These are phyloP conservation scores for Lophura nycthemera DNA, from an alignment of 2,113 vertebrate genomes.

Conservation along the genomic window DNA sequence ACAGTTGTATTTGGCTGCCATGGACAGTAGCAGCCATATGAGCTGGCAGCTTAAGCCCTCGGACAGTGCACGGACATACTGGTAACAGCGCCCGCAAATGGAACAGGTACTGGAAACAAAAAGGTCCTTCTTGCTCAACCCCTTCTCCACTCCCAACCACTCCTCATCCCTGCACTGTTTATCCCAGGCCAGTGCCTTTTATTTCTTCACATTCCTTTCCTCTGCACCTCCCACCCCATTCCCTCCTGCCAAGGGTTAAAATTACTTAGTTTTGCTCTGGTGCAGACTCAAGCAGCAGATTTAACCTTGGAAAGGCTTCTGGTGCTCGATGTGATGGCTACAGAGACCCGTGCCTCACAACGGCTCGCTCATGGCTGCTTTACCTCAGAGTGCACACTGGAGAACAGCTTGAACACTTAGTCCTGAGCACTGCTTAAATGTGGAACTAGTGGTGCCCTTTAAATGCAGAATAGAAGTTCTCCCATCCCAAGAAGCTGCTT, in stretches of 20 bases:
- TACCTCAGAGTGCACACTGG: background rate
- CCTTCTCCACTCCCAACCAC: slow-evolving; percentile 56
- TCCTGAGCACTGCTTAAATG: background rate
- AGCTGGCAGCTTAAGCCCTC: slow-evolving; percentile 97
- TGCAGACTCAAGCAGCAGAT: slow-evolving; percentile 6
- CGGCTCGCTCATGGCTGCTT: background rate
- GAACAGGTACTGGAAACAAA: slow-evolving; percentile 88
- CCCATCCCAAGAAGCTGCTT: background rate
- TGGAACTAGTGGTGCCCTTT: background rate
- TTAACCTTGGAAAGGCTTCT: slow-evolving; percentile 1
- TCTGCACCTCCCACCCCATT: slow-evolving; percentile 62
- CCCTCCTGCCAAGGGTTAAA: slow-evolving; percentile 46
- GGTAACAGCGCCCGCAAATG: slow-evolving; percentile 86
- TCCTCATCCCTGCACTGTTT: slow-evolving; percentile 72
- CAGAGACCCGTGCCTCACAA: background rate
- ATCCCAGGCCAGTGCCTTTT: slow-evolving; percentile 69
- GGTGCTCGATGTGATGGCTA: background rate
- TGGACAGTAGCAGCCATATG: slow-evolving; percentile 92
- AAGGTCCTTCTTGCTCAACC: slow-evolving; percentile 75
- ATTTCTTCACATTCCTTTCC: slow-evolving; percentile 71
- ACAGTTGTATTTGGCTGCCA: slow-evolving; percentile 95
- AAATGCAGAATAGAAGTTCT: background rate
- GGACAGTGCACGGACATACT: slow-evolving; percentile 92
- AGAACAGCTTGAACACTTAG: background rate
- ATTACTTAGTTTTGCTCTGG: slow-evolving; percentile 14